Percentiles rank a stretch among this genome's conserved stretches.
These are phyloP conservation scores for Ia io DNA, from an alignment of 2,113 vertebrate species.

Conservation along the genomic window DNA sequence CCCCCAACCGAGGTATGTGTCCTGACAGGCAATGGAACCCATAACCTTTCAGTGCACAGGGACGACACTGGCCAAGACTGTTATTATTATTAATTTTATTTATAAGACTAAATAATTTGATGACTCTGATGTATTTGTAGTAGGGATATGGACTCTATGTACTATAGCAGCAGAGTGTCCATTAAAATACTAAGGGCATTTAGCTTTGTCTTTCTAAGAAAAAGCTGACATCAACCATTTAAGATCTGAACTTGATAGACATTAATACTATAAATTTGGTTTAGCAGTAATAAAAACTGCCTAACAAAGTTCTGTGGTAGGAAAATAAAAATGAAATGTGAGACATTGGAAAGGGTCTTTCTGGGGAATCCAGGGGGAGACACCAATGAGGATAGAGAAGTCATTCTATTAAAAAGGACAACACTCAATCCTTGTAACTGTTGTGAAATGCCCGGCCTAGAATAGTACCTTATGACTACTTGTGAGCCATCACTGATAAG, in stretches of 20 bases:
- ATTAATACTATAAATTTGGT: neutral
- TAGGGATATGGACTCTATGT: neutral
- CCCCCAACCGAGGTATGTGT: too few relatives aligned
- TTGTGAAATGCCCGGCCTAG: neutral
- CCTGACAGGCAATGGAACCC: too few relatives aligned
- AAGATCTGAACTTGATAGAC: neutral
- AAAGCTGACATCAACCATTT: neutral
- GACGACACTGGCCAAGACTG: too few relatives aligned
- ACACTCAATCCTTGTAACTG: neutral
- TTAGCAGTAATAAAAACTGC: neutral
- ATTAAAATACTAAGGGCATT: neutral
- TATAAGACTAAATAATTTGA: neutral
- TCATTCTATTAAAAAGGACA: neutral
- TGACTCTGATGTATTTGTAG: neutral
- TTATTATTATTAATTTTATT: neutral
- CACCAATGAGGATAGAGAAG: neutral
- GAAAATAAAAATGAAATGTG: neutral
- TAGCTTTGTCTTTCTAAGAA: neutral
- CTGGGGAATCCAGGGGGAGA: neutral
- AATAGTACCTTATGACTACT: neutral
- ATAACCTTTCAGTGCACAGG: too few relatives aligned
- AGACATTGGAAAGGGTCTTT: neutral
- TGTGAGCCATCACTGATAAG: neutral
- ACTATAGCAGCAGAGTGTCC: neutral
- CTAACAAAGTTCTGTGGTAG: neutral